Percentiles rank a stretch among this genome's conserved stretches.
Evolutionary conservation across 1,140 invertebrate species (phyloP).

Genomic region (Andrena cerasifolii): DNA sequence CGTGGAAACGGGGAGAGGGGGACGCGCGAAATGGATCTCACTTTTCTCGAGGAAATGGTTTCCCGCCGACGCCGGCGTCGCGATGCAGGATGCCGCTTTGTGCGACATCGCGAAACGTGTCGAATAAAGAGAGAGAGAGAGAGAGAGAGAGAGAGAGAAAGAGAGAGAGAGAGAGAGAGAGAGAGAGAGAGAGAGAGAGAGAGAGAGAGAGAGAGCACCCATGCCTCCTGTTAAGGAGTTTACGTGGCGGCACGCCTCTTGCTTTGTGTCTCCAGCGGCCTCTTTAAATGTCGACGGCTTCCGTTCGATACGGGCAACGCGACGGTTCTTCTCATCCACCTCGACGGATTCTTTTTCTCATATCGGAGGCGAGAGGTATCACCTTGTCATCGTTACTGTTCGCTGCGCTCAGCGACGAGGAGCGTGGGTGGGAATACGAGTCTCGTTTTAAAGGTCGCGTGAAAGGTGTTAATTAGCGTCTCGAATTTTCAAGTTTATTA

Average conservation of each 20-base stretch:
- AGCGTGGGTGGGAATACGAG: too few species aligned
- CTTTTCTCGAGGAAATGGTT: constrained; percentile 66
- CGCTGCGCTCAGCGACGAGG: too few species aligned
- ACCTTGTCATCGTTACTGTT: background rate
- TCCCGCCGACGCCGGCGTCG: constrained; percentile 35
- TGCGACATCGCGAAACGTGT: constrained; percentile 50
- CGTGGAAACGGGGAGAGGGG: constrained; percentile 25
- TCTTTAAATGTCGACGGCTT: background rate
- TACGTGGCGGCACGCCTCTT: constrained; percentile 1
- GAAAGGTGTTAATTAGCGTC: too few species aligned
- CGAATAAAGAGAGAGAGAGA: constrained; percentile 63
- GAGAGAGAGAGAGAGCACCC: too few species aligned
- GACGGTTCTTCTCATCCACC: background rate
- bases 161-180: too few species aligned
- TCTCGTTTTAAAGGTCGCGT: too few species aligned
- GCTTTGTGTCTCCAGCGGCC: constrained; percentile 28
- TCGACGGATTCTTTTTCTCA: too few species aligned
- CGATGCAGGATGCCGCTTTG: constrained; percentile 49
- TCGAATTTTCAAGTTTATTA: too few species aligned
- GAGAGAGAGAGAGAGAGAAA: too few species aligned
- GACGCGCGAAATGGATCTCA: constrained; percentile 61
- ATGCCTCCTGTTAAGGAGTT: constrained; percentile 41
- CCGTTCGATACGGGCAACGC: constrained; percentile 12
- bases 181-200: too few species aligned
- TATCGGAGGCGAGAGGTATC: background rate